Evolutionary conservation across 2,888 invertebrate genomes (phyloP).

Genomic region (Isotomurus palustris): DNA sequence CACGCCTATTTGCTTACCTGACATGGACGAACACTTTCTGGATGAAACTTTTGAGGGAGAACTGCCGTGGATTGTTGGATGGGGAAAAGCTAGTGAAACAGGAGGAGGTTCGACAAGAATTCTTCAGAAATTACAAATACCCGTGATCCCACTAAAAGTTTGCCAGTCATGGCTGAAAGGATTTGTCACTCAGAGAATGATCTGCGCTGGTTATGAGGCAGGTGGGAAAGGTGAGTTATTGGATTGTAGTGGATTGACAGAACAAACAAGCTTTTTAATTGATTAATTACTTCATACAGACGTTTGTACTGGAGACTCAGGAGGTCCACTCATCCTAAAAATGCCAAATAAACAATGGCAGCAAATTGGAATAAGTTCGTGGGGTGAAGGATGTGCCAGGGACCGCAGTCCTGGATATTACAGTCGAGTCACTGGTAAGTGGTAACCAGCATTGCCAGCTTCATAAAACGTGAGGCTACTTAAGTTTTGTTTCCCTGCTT

Average conservation of each 20-base stretch:
- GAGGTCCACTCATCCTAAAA: constrained; percentile 20
- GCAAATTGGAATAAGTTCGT: constrained; percentile 39
- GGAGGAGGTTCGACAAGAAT: constrained; percentile 40
- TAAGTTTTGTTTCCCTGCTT: no score
- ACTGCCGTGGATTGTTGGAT: constrained; percentile 28
- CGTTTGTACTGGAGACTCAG: constrained; percentile 22
- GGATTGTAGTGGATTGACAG: no score
- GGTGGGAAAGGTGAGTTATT: constrained; percentile 8
- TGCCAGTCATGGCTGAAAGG: constrained; percentile 25
- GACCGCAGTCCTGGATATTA: constrained; percentile 30
- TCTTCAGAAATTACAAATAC: constrained; percentile 40
- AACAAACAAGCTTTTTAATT: no score
- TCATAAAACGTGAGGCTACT: no score
- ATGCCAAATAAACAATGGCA: constrained; percentile 22
- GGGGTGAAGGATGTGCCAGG: constrained; percentile 40
- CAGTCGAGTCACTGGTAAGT: constrained; percentile 35
- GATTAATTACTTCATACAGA: no score
- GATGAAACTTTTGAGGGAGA: constrained; percentile 2
- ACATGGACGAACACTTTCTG: background rate
- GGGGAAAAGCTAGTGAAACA: constrained; percentile 33
- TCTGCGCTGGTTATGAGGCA: constrained; percentile 30
- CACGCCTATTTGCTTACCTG: constrained; percentile 42
- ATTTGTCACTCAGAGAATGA: constrained; percentile 31
- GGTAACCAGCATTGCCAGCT: background rate
- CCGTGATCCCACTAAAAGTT: constrained; percentile 16